These are phyloP conservation scores for Mythimna impura DNA, from an alignment of 2,888 invertebrate genomes.

Conservation along the genomic window DNA sequence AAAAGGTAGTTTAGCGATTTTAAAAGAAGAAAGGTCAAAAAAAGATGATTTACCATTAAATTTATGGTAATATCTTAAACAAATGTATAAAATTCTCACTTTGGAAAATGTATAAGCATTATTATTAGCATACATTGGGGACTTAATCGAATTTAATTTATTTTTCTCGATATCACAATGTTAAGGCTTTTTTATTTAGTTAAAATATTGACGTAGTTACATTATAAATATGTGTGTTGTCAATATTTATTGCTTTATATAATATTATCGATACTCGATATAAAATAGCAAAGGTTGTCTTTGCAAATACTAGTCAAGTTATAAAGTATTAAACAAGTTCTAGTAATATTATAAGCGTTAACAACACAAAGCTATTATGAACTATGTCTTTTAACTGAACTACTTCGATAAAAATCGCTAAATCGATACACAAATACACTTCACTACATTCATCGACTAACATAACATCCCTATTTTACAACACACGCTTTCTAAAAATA, in stretches of 20 bases:
- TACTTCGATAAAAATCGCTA: constrained; percentile 31
- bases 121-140: constrained; percentile 3
- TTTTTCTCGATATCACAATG: constrained; percentile 15
- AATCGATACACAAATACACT: constrained; percentile 44
- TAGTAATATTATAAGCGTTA: constrained; percentile 12
- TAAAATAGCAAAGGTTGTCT: not conserved
- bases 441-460: constrained; percentile 41
- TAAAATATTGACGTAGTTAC: constrained; percentile 20
- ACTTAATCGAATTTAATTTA: not conserved
- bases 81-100: not conserved
- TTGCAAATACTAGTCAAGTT: constrained; percentile 35
- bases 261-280: constrained; percentile 17
- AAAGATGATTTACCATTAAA: not conserved
- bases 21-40: not conserved
- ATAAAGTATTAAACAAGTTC: constrained; percentile 5
- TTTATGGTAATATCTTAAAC: constrained; percentile 6
- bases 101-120: constrained; percentile 3
- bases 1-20: constrained; percentile 12
- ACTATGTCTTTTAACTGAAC: constrained; percentile 48
- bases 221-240: constrained; percentile 26
- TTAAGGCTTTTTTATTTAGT: not conserved
- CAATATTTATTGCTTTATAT: constrained; percentile 20
- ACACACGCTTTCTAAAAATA: constrained; percentile 40
- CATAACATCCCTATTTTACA: constrained; percentile 28
- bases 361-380: constrained; percentile 24